Percentiles rank a stretch among this genome's conserved stretches.
These are phyloP conservation scores for Sciaenops ocellatus DNA, from an alignment of 2,797 vertebrate species.

Conservation along the genomic window DNA sequence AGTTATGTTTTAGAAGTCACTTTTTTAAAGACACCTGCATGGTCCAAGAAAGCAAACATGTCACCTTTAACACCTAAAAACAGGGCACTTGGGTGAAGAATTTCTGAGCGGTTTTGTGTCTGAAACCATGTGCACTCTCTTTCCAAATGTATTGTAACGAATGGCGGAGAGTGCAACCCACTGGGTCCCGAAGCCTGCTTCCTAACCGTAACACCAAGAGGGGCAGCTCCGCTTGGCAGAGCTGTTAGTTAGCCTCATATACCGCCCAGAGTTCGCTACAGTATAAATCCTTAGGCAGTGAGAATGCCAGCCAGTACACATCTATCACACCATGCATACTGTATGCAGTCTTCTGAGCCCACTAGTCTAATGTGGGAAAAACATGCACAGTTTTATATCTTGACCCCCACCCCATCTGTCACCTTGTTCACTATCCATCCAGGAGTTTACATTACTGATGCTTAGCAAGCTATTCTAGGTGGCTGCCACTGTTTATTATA, in stretches of 20 bases:
- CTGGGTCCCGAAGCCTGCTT: neutral
- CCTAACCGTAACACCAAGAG: neutral
- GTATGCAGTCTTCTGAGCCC: neutral
- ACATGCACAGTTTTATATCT: neutral
- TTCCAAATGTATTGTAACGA: neutral
- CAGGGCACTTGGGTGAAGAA: neutral
- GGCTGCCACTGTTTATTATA: neutral
- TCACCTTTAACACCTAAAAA: too few species aligned
- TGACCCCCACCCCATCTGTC: neutral
- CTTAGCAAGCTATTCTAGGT: neutral
- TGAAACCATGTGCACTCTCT: neutral
- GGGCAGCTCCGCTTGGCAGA: neutral
- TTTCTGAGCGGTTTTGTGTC: neutral
- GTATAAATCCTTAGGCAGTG: neutral
- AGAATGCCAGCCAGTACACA: neutral
- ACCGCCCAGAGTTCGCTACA: neutral
- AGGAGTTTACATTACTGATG: neutral
- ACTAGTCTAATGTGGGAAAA: neutral
- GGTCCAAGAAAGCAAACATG: too few species aligned
- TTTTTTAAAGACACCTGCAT: too few species aligned
- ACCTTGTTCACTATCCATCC: neutral
- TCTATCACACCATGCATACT: slow-evolving; percentile 1
- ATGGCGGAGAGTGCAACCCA: neutral
- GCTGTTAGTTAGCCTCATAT: neutral
- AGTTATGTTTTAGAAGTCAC: too few species aligned